Base-by-base conservation (phyloP, 2,797 vertebrate genomes). In the Austrolebias charrua region DNA sequence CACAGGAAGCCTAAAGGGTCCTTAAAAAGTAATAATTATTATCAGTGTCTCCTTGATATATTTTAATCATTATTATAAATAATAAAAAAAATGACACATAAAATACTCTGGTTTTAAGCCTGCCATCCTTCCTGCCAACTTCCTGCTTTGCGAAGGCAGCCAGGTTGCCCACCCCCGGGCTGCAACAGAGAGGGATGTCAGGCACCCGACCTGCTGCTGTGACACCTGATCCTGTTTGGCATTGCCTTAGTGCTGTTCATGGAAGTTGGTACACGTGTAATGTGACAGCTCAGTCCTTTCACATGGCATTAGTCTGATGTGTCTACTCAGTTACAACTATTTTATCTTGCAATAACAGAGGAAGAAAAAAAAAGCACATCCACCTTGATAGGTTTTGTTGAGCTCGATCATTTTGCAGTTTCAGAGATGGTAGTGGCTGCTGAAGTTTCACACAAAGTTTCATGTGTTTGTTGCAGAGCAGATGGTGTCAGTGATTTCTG, bases 261-360 rank as follows among this genome's bases (percentile, higher is more conserved):
- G 84, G 88, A 90, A 91, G 90, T 90, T 87, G 82, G 83, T 90
- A 91, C 90, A 91, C 90, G 90, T 91, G 91, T 91, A 90, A 90
- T 85, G 89, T 88, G 89, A 91, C 90, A 91, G 86, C 88, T 86
- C 67, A 61, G 80, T 85, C 86, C 87, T 91, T 86, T 89, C 86
- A 87, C 82, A 88, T 86, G 79, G 79, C 82, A 80, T 79, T 79
- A 70, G 19, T 70, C 83, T 80, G 75, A 88, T 82, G 82, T 81
- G 71, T 52, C 78, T 78, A 66, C 84, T 89, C 75, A 18, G 79
- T 88, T 87, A 87, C 87, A 86, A 66, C 56, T 1, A 60, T 61
- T 69, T 51, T 65, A 56, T 45, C 77, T 68, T 66, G 80, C 76
- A 79, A 75, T 66, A 66, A 60, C 51, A 54, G 63, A 13, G 55